Evolutionary conservation across 30 jellyfish, hydroid and myxozoan genomes (phyloP).

Genomic region (Calvadosia cruxmelitensis): DNA sequence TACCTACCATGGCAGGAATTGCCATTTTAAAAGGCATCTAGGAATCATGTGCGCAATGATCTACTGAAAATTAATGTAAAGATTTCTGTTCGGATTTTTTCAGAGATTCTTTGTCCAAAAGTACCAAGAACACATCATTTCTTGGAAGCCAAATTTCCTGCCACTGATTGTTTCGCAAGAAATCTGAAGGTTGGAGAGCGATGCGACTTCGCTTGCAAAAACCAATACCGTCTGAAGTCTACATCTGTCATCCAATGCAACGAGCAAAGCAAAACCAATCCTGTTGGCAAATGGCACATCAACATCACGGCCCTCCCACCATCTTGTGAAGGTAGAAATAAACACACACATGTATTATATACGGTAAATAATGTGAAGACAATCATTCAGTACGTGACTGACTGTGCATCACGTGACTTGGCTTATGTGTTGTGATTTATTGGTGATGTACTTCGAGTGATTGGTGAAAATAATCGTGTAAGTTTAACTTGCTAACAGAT

Average conservation of each 20-base stretch:
- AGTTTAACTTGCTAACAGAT: too few species aligned
- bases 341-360: too few species aligned
- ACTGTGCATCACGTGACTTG: too few species aligned
- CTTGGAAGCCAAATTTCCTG: conserved; percentile 5
- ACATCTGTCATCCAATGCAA: conserved; percentile 26
- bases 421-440: too few species aligned
- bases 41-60: too few species aligned
- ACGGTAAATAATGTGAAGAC: too few species aligned
- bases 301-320: conserved; percentile 9
- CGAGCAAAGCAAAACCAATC: conserved; percentile 6
- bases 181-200: conserved; percentile 35
- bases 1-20: too few species aligned
- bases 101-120: not conserved
- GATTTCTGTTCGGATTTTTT: not conserved
- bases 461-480: too few species aligned
- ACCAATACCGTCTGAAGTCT: conserved; percentile 34
- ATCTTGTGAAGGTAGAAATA: conserved; percentile 37
- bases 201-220: conserved; percentile 44
- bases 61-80: too few species aligned
- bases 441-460: too few species aligned
- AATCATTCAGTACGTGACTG: too few species aligned
- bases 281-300: conserved; percentile 25
- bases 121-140: not conserved
- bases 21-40: too few species aligned
- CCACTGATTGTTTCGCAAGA: conserved; percentile 30